Evolutionary conservation across 2,113 vertebrate genomes (phyloP).

Genomic region (Sarotherodon lohbergeri): DNA sequence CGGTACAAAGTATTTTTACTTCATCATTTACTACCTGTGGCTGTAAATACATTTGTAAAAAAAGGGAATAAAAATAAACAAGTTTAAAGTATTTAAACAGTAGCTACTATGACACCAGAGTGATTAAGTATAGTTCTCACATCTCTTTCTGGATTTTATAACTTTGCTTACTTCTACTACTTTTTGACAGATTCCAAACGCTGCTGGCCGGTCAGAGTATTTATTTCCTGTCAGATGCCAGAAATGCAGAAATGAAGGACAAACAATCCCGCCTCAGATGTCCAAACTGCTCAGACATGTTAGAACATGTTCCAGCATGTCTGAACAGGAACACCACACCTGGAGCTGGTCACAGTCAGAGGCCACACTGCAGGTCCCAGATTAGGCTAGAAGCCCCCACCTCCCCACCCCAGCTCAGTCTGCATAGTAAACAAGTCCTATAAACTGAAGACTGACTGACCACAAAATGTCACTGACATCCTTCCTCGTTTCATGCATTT

Average conservation of each 20-base stretch:
- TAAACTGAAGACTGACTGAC: not conserved
- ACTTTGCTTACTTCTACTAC: not conserved
- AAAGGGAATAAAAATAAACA: not conserved
- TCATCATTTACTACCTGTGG: not conserved
- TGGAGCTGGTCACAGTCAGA: not conserved
- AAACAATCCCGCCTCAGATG: not conserved
- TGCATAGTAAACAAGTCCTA: not conserved
- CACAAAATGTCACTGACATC: not conserved
- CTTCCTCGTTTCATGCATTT: not conserved
- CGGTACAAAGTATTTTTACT: not conserved
- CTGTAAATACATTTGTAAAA: not conserved
- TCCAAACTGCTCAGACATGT: not conserved
- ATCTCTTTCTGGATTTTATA: not conserved
- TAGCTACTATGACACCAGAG: rapidly evolving
- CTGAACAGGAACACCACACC: not conserved
- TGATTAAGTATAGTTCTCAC: not conserved
- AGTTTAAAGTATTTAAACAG: not conserved
- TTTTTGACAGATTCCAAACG: not conserved
- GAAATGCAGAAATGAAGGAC: not conserved
- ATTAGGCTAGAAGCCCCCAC: not conserved
- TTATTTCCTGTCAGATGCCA: not conserved
- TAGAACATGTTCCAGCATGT: not conserved
- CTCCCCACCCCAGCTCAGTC: not conserved
- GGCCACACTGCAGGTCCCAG: not conserved
- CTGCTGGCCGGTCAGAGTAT: not conserved